Conservation (phyloP, 2,888 invertebrate genomes). For the Torymus auratus region DNA sequence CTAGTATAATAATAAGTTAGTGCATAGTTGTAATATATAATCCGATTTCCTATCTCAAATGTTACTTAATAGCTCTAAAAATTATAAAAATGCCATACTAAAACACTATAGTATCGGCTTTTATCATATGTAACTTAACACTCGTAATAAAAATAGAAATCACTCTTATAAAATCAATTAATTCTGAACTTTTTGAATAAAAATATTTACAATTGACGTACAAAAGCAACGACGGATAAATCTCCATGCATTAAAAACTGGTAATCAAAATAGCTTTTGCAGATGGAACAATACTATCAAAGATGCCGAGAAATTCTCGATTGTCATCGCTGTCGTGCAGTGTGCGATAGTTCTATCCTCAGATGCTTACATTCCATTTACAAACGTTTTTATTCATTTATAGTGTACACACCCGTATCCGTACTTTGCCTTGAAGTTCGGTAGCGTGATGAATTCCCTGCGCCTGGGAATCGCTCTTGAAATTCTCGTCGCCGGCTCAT, state of each 20-base stretch:
- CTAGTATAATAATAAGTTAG: too few species aligned
- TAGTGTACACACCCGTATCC: conserved; percentile 76
- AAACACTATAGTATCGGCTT: neutral
- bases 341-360: conserved; percentile 38
- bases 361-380: conserved; percentile 42
- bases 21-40: too few species aligned
- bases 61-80: too few species aligned
- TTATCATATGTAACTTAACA: too few species aligned
- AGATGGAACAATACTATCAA: conserved; percentile 37
- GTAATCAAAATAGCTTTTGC: conserved; percentile 25
- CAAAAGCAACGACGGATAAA: conserved; percentile 34
- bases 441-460: conserved; percentile 73
- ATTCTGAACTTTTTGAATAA: conserved; percentile 45
- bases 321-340: conserved; percentile 21
- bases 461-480: conserved; percentile 81
- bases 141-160: neutral
- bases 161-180: neutral
- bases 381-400: conserved; percentile 45
- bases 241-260: conserved; percentile 48
- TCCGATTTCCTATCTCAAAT: too few species aligned
- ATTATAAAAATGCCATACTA: too few species aligned
- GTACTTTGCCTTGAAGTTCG: conserved; percentile 76
- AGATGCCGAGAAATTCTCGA: conserved; percentile 23
- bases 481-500: conserved; percentile 85
- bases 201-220: conserved; percentile 29